Base-by-base conservation (phyloP, 2,797 vertebrate genomes). In the Poeciliopsis turneri region DNA sequence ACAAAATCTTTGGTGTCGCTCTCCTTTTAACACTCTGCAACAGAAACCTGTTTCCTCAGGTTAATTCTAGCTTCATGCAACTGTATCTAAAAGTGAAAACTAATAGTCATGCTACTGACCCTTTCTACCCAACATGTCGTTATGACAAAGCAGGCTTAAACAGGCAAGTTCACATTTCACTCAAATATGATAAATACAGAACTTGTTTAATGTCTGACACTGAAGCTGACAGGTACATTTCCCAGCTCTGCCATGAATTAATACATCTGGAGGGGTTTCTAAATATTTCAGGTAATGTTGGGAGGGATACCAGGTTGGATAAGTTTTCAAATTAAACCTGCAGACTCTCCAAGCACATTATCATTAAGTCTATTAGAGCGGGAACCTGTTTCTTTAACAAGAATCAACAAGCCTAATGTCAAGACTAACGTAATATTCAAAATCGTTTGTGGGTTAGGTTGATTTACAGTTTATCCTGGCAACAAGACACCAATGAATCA, bases 401-500 rank as follows among this genome's bases (percentile, higher is more conserved):
- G 18, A 70, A 47, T 71, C 25, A 81, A 69, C 46, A 71, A 51
- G n/a, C 39, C 39, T 41, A 41, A 41, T 41, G 7, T 41, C 39
- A 41, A 41, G 39, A 7, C 39, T 8, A 41, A 41, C 7, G 6
- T 41, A 41, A 41, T 41, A 41, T 76, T 45, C 5, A 47, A 80
- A 72, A 53, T 47, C 78, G 72, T 76, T 79, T 79, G 51, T 57
- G 64, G 36, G 20, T 41, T 68, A 43, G 16, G 30, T 25, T 79
- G 79, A 80, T 39, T 33, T 72, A 74, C 75, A 55, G 76, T 47
- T 75, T 23, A 33, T 76, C 12, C 18, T 68, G 81, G 82, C 69
- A 81, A 55, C 72, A 84, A 79, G 81, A 83, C 12, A 28, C 25
- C 68, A 70, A 45, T 28, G 25, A 70, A 70, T 70, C 41, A 70